A percentile compares a stretch with the other conserved stretches of the same genome.
These are phyloP conservation scores for Platycercus adscitus DNA, from an alignment of 2,113 vertebrate genomes.

Conservation along the genomic window DNA sequence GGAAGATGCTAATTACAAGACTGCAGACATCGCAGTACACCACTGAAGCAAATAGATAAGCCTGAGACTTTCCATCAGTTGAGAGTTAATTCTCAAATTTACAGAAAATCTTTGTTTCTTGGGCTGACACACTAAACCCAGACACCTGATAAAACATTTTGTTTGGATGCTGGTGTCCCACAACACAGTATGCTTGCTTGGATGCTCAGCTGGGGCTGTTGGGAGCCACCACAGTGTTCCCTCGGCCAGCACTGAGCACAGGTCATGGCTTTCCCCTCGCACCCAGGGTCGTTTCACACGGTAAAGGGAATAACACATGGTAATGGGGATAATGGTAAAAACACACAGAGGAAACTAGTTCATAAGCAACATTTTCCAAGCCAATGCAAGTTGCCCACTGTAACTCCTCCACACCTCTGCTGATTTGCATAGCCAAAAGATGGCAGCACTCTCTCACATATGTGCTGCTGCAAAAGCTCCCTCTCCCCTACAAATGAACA, in stretches of 20 bases:
- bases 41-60: neutral
- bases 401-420: fast-evolving
- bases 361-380: neutral
- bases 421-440: slow-evolving; percentile 20
- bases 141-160: fast-evolving
- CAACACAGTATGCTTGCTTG: fast-evolving
- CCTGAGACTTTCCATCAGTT: neutral
- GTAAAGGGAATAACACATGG: fast-evolving
- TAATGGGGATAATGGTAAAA: neutral
- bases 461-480: neutral
- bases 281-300: neutral
- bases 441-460: slow-evolving; percentile 44
- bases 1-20: fast-evolving
- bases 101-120: neutral
- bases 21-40: neutral
- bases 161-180: neutral
- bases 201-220: neutral
- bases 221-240: fast-evolving
- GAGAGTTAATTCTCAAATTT: neutral
- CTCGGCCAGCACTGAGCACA: fast-evolving
- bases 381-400: fast-evolving
- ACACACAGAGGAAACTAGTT: fast-evolving
- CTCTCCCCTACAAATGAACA: neutral
- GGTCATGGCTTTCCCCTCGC: neutral
- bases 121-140: neutral